A percentile compares a stretch with the other conserved stretches of the same genome.
phyloP scores from a whole-genome alignment of 2,113 vertebrate genomes.

The Tyrannus savana region DNA sequence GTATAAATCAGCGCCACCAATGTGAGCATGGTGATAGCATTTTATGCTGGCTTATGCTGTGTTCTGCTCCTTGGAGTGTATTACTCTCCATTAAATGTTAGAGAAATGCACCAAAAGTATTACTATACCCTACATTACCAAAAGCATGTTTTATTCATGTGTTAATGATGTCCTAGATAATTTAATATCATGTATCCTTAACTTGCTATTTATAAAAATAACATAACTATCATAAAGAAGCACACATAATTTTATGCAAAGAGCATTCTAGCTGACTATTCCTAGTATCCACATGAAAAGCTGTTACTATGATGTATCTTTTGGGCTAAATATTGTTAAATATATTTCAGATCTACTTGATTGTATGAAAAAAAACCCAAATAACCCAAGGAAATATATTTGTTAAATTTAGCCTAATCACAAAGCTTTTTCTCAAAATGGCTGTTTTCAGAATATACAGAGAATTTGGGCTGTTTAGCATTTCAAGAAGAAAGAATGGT shows the following conservation, averaged over 20 bases:
- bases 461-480: not conserved
- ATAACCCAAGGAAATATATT: not conserved
- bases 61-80: not conserved
- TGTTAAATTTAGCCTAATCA: not conserved
- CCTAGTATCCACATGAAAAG: not conserved
- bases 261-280: not conserved
- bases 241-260: not conserved
- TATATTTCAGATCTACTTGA: not conserved
- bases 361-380: not conserved
- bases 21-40: not conserved
- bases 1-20: not conserved
- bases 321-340: not conserved
- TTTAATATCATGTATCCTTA: not conserved
- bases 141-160: conserved; percentile 42
- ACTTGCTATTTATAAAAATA: conserved; percentile 12
- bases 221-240: not conserved
- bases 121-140: not conserved
- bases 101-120: not conserved
- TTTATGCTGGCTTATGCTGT: not conserved
- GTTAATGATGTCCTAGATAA: not conserved
- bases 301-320: not conserved
- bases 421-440: not conserved
- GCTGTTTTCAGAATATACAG: not conserved
- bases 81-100: not conserved
- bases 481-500: not conserved